Evolutionary conservation across 1,140 invertebrate genomes (phyloP).

Genomic region (Lordiphosa clarofinis): DNA sequence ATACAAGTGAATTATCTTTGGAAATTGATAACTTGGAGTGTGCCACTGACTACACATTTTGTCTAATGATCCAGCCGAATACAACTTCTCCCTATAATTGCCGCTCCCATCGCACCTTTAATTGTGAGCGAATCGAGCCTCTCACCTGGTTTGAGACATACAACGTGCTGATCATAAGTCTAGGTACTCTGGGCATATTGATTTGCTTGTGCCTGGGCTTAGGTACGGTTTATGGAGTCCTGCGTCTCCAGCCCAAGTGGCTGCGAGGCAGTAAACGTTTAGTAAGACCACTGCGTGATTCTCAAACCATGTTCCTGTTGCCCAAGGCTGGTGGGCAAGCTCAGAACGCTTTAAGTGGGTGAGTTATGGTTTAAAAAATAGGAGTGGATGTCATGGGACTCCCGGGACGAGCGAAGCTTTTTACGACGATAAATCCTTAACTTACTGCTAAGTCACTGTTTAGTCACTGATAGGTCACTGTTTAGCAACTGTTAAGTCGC

Average conservation of each 20-base stretch:
- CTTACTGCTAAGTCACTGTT: no score
- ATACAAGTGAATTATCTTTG: not conserved
- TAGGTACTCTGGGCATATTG: conserved; percentile 27
- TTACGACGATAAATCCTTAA: no score
- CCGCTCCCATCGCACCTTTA: conserved; percentile 26
- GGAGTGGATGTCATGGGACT: no score
- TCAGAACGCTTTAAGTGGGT: conserved; percentile 12
- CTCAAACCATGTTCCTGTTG: conserved; percentile 34
- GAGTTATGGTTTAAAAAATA: not conserved
- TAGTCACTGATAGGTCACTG: no score
- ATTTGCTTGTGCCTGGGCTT: conserved; percentile 30
- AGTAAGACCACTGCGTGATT: conserved; percentile 8
- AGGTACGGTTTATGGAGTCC: conserved; percentile 23
- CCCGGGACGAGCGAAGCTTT: no score
- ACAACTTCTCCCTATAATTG: conserved; percentile 28
- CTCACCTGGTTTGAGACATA: conserved; percentile 33
- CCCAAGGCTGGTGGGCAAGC: conserved; percentile 12
- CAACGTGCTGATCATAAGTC: conserved; percentile 23
- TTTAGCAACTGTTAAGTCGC: no score
- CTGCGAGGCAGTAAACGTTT: conserved; percentile 30
- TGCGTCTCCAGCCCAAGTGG: conserved; percentile 39
- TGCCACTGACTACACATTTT: conserved; percentile 28
- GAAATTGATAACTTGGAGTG: conserved; percentile 18
- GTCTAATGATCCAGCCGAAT: conserved; percentile 15
- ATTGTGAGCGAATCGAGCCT: not conserved